Percentiles rank a stretch among this genome's conserved stretches.
Evolutionary conservation across 2,113 vertebrate species (phyloP).

Genomic region (Cavia aperea): DNA sequence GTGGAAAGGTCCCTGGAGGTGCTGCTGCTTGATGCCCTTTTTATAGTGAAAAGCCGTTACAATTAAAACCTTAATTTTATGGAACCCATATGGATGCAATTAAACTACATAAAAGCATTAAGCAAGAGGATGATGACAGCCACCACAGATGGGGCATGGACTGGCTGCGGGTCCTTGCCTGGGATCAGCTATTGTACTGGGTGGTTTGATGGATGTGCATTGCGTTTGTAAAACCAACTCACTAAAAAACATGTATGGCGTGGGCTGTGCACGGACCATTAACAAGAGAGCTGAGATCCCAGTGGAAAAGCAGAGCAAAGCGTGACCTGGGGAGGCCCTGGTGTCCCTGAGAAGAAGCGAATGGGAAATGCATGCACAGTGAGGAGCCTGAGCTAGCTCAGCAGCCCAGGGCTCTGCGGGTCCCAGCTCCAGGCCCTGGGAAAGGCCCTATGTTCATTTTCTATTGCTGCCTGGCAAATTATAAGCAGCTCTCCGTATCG

Average conservation of each 20-base stretch:
- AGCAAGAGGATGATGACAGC: not conserved
- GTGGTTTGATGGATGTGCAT: constrained; percentile 12
- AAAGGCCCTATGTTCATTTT: not conserved
- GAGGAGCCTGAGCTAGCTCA: not conserved
- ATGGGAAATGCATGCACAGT: not conserved
- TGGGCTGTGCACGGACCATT: not conserved
- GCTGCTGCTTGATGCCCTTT: not conserved
- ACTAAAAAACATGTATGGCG: not conserved
- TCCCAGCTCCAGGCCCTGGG: not conserved
- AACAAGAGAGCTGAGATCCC: not conserved
- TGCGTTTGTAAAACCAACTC: constrained; percentile 36
- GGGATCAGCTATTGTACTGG: not conserved
- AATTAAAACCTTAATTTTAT: constrained; percentile 25
- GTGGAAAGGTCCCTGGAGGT: constrained; percentile 16
- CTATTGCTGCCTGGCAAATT: not conserved
- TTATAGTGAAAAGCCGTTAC: not conserved
- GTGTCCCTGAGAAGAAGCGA: not conserved
- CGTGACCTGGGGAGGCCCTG: not conserved
- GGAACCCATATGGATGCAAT: not conserved
- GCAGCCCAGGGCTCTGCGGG: no score
- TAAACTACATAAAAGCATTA: not conserved
- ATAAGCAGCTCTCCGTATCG: not conserved
- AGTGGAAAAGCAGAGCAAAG: constrained; percentile 28
- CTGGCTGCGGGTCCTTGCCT: not conserved
- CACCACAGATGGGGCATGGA: not conserved